Evolutionary conservation across 2,113 vertebrate genomes (phyloP).

Genomic region (Amphilophus citrinellus): DNA sequence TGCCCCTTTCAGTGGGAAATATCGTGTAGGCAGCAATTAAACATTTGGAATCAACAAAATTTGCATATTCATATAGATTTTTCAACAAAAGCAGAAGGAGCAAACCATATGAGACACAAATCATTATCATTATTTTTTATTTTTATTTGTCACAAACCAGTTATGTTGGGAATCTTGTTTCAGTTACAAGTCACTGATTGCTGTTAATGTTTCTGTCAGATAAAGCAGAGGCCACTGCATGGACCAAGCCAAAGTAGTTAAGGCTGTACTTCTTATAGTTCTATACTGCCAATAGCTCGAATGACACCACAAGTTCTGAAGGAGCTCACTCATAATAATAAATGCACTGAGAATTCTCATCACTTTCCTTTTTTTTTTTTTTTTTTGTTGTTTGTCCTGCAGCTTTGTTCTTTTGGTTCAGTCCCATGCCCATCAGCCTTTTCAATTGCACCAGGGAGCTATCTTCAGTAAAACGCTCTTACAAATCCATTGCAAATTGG

Average conservation of each 20-base stretch:
- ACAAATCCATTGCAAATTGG: neutral
- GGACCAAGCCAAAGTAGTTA: fast-evolving
- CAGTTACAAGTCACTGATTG: neutral
- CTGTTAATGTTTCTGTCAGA: neutral
- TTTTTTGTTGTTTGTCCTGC: too few species aligned
- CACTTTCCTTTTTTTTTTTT: too few species aligned
- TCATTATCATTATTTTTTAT: neutral
- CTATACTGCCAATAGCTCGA: neutral
- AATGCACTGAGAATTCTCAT: too few species aligned
- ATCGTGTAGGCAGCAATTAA: too few species aligned
- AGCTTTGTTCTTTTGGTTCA: neutral
- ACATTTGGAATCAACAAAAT: too few species aligned
- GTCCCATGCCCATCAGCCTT: neutral
- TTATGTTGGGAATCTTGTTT: neutral
- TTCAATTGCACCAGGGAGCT: neutral
- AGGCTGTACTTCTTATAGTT: neutral
- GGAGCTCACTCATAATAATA: too few species aligned
- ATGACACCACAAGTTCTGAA: too few species aligned
- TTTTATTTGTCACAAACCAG: neutral
- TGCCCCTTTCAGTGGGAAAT: too few species aligned
- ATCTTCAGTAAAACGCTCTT: neutral
- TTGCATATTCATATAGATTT: too few species aligned
- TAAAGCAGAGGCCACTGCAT: neutral
- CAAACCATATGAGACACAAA: too few species aligned
- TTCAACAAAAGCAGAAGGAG: too few species aligned